Evolutionary conservation across 2,113 vertebrate species (phyloP).

Genomic region (Vulpes ferrilata): DNA sequence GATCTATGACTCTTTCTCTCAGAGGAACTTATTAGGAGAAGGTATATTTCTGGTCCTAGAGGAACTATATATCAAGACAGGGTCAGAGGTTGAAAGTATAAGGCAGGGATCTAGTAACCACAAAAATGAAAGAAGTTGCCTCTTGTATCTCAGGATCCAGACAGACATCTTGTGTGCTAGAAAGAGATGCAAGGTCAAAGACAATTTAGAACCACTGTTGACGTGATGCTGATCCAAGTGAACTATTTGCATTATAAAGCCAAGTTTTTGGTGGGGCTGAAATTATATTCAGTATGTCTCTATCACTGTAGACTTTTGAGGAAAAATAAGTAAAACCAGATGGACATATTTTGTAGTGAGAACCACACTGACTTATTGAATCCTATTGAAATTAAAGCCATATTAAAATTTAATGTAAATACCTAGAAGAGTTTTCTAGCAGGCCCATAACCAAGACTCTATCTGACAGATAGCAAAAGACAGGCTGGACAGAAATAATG

Average conservation of each 20-base stretch:
- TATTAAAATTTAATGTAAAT: neutral
- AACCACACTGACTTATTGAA: neutral
- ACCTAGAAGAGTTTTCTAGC: neutral
- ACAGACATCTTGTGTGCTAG: neutral
- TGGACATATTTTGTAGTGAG: neutral
- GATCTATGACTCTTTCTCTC: neutral
- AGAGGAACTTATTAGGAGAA: neutral
- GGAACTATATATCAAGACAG: neutral
- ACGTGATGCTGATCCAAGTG: neutral
- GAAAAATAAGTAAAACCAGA: neutral
- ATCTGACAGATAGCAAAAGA: neutral
- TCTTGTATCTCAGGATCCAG: neutral
- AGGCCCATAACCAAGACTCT: neutral
- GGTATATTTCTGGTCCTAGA: neutral
- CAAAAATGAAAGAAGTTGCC: neutral
- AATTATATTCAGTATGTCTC: neutral
- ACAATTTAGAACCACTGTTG: neutral
- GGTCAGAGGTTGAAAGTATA: neutral
- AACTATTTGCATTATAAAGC: neutral
- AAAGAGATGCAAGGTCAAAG: neutral
- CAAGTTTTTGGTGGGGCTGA: neutral
- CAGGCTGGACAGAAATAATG: neutral
- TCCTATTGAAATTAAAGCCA: neutral
- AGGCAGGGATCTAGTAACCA: neutral
- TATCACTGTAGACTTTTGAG: neutral